Conservation (phyloP, 2,113 vertebrate species). For the Pseudorhombus dupliciocellatus region DNA sequence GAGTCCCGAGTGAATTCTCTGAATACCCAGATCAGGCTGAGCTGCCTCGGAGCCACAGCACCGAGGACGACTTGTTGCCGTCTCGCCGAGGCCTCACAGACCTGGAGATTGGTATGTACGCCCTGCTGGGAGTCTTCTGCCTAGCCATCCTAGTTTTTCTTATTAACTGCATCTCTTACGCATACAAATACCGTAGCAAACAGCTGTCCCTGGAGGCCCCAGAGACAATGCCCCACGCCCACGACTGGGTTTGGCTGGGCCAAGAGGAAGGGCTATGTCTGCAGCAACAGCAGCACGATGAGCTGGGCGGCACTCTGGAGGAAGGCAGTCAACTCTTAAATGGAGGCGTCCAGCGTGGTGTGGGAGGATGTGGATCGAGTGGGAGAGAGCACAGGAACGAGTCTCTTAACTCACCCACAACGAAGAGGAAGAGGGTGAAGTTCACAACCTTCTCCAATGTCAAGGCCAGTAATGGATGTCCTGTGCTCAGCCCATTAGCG, state of each 20-base stretch:
- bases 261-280: constrained; percentile 84
- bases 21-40: constrained; percentile 89
- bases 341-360: constrained; percentile 72
- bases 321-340: constrained; percentile 88
- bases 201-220: constrained; percentile 88
- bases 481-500: constrained; percentile 86
- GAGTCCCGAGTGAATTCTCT: constrained; percentile 87
- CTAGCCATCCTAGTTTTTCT: constrained; percentile 96
- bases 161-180: constrained; percentile 93
- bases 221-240: constrained; percentile 87
- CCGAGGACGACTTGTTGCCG: constrained; percentile 84
- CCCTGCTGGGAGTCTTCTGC: constrained; percentile 95
- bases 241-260: constrained; percentile 98
- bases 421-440: constrained; percentile 92
- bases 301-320: constrained; percentile 79
- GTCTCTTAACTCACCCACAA: constrained; percentile 85
- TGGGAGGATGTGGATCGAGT: constrained; percentile 66
- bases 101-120: constrained; percentile 96
- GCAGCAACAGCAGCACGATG: constrained; percentile 83
- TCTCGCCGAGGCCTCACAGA: constrained; percentile 86
- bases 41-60: constrained; percentile 78
- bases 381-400: constrained; percentile 81
- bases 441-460: constrained; percentile 91
- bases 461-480: constrained; percentile 85
- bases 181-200: constrained; percentile 92